Percentiles rank a stretch among this genome's conserved stretches.
phyloP scores from a whole-genome alignment of 2,888 invertebrate genomes.

The Troilus luridus region DNA sequence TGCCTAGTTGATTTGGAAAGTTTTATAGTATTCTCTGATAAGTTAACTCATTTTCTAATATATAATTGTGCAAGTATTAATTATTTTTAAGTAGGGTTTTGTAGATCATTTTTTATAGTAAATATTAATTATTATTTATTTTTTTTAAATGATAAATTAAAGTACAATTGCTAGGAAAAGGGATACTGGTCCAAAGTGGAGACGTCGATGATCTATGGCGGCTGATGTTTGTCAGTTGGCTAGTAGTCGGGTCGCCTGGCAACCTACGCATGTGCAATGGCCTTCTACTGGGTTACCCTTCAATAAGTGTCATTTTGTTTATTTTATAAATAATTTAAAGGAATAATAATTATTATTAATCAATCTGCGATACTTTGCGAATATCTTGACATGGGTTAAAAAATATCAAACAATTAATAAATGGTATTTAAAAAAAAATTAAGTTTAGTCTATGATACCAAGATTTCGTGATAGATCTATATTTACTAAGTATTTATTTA shows the following conservation, averaged over 20 bases:
- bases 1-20: too few species aligned
- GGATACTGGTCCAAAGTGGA: neutral
- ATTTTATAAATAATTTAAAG: neutral
- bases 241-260: constrained; percentile 16
- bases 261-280: constrained; percentile 32
- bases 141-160: neutral
- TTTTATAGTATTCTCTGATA: too few species aligned
- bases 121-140: neutral
- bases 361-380: neutral
- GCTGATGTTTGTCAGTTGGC: constrained; percentile 24
- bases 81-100: neutral
- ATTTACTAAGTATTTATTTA: too few species aligned
- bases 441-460: too few species aligned
- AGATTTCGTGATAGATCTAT: too few species aligned
- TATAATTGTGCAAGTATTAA: neutral
- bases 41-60: neutral
- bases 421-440: too few species aligned
- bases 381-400: too few species aligned
- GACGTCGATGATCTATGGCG: constrained; percentile 22
- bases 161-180: neutral
- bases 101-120: neutral
- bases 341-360: neutral
- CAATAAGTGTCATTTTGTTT: neutral
- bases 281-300: neutral
- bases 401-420: too few species aligned